Base-by-base conservation (phyloP, 1,140 invertebrate genomes). In the Hirudo medicinalis region DNA sequence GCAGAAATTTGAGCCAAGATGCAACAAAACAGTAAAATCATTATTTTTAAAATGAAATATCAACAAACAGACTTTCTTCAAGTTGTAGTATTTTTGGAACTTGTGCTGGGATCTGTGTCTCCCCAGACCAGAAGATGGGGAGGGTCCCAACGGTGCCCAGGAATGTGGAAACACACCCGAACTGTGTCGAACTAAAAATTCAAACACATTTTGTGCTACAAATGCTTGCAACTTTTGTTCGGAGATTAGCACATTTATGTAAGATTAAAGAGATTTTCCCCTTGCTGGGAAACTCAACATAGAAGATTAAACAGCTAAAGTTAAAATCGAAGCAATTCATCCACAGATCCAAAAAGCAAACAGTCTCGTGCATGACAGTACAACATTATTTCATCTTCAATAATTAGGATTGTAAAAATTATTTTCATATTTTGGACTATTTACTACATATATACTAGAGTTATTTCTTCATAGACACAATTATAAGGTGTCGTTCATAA, bases 151-250 rank as follows among this genome's bases (percentile, higher is more conserved):
- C 13, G 69, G 69, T 13, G 20, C 36, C 69, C 69, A 70, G 6
- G 69, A 43, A 17, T 70, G 69, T 0, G 69, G 69, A 54, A 70
- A 70, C 2, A 70, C 17, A 2, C 53, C 69, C 43, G 49, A 49
- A 0, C 69, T 36, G 49, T 70, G 69, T 6, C 53, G 69, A 53
- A n/a, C 69, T 70, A 54, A 22, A 69, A 13, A 32, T 63, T 63
- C 22, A 25, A 25, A 63, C 2, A 11, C 22, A 25, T 63, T 22
- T 13, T 63, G 11, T 11, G 11, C 19, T n/a, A 15, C 29, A 6
- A 20, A 63, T 63, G 20, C 19, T 13, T 13, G 0, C 0, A 63
- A 63, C 9, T 22, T 63, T 63, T 13, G 29, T 63, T 13, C 25
- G 2, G 19, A 25, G 22, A 32, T 63, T 63, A 32, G 17, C 57